Evolutionary conservation across 2,113 vertebrate genomes (phyloP).

Genomic region (Gobiocypris rarus): DNA sequence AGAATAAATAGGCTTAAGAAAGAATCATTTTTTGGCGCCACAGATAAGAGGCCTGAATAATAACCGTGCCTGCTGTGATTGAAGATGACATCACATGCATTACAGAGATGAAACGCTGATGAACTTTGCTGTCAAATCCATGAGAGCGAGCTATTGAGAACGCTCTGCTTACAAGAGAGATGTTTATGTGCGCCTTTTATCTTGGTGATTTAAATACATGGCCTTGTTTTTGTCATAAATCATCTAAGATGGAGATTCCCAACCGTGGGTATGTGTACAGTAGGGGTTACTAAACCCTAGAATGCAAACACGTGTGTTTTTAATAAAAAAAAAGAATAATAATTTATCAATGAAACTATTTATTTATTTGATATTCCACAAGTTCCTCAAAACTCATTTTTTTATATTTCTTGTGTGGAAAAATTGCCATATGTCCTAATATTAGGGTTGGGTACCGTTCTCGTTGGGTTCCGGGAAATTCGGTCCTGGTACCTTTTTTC

Average conservation of each 20-base stretch:
- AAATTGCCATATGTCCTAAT: too few relatives aligned
- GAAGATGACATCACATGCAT: slow-evolving; percentile 26
- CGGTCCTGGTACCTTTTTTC: too few relatives aligned
- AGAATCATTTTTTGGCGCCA: background rate
- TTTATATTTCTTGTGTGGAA: too few relatives aligned
- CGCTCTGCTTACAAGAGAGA: background rate
- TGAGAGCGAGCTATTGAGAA: background rate
- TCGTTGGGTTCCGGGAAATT: too few relatives aligned
- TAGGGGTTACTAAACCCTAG: background rate
- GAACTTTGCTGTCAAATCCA: slow-evolving; percentile 12
- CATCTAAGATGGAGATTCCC: background rate
- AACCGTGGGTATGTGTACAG: background rate
- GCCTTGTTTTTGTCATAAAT: slow-evolving; percentile 14
- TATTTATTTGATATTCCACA: too few relatives aligned
- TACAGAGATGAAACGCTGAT: slow-evolving; percentile 26
- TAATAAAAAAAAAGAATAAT: too few relatives aligned
- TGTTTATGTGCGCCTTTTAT: slow-evolving; percentile 8
- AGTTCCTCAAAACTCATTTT: too few relatives aligned
- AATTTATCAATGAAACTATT: too few relatives aligned
- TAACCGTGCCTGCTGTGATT: background rate
- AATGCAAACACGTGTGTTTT: too few relatives aligned
- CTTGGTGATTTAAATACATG: slow-evolving; percentile 4
- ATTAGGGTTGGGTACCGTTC: too few relatives aligned
- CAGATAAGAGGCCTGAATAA: background rate
- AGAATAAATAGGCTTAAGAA: background rate